phyloP scores from a whole-genome alignment of 1,140 invertebrate genomes.

The Diplogasteroides magnus region DNA sequence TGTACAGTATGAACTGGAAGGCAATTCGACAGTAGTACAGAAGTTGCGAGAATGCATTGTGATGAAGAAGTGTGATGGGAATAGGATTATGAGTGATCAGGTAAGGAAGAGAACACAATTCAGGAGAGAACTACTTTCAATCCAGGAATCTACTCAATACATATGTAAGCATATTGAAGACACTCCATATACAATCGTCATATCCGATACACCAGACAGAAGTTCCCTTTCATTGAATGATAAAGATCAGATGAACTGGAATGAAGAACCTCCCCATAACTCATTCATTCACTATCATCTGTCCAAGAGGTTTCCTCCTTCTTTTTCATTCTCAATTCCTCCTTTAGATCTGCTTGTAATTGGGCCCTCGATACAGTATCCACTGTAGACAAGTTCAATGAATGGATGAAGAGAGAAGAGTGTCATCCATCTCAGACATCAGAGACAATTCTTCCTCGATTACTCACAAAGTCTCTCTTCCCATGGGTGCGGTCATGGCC shows the following conservation, averaged over 20 bases:
- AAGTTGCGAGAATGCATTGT: conserved; percentile 37
- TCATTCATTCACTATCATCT: neutral
- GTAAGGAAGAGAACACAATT: conserved; percentile 2
- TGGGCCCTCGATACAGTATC: conserved; percentile 8
- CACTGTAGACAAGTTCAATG: conserved; percentile 23
- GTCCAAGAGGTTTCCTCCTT: neutral
- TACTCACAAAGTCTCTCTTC: too few species aligned
- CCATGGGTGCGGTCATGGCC: too few species aligned
- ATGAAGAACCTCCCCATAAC: conserved; percentile 7
- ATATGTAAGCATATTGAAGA: conserved; percentile 20
- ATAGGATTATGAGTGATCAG: conserved; percentile 26
- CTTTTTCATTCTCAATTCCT: neutral
- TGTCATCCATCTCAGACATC: too few species aligned
- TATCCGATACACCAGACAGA: conserved; percentile 27
- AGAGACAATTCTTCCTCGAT: too few species aligned
- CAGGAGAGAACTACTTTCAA: conserved; percentile 1
- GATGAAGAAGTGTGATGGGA: conserved; percentile 33
- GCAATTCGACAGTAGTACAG: conserved; percentile 28
- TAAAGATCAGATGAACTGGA: neutral
- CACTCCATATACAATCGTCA: conserved; percentile 38
- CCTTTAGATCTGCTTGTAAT: conserved; percentile 16
- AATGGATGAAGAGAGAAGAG: too few species aligned
- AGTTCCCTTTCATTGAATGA: neutral
- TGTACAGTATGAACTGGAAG: conserved; percentile 47
- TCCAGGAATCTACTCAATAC: conserved; percentile 25